phyloP scores from a whole-genome alignment of 2,113 vertebrate species.

The Marcusenius ussheri region DNA sequence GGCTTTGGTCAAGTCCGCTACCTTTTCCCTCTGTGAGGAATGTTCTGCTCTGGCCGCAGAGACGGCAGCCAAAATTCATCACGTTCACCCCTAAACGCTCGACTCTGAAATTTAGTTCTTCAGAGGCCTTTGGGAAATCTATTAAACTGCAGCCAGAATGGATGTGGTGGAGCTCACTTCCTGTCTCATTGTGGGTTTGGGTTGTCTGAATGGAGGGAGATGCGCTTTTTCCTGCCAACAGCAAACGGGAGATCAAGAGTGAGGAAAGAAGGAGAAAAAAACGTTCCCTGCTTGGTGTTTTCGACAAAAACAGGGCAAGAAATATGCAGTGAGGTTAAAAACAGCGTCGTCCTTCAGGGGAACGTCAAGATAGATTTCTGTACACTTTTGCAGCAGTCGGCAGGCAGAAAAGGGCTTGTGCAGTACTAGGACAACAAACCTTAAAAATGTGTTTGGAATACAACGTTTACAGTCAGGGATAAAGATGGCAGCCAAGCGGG shows the following conservation, averaged over 20 bases:
- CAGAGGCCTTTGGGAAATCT: conserved; percentile 58
- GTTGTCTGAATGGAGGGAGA: conserved; percentile 53
- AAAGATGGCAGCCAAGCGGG: background rate
- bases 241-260: conserved; percentile 42
- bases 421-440: background rate
- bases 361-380: background rate
- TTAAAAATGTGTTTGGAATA: background rate
- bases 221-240: conserved; percentile 43
- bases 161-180: conserved; percentile 65
- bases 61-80: conserved; percentile 36
- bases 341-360: background rate
- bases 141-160: conserved; percentile 59
- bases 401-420: background rate
- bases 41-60: conserved; percentile 39
- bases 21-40: conserved; percentile 37
- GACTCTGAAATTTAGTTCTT: conserved; percentile 47
- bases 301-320: conserved; percentile 19
- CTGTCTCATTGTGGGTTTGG: conserved; percentile 68
- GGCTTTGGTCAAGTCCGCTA: conserved; percentile 23
- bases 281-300: conserved; percentile 43
- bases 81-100: conserved; percentile 48
- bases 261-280: background rate
- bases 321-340: background rate
- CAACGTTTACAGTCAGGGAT: background rate
- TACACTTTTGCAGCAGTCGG: background rate